Conservation (phyloP, 2,888 invertebrate species). For the Rhodophaea formosa region DNA sequence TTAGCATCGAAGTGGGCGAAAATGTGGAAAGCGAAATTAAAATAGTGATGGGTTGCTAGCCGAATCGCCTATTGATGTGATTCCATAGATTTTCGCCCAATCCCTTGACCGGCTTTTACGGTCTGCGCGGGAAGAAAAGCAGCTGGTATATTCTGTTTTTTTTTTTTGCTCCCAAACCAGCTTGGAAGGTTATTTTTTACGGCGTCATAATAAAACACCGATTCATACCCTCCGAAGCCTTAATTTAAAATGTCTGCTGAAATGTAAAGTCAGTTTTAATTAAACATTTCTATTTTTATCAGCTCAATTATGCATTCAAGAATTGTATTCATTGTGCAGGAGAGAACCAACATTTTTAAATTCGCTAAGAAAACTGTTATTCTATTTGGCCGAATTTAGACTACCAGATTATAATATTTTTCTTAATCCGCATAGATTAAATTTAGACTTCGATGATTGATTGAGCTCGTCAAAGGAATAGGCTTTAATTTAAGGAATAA, state of each 20-base stretch:
- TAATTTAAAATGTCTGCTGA: slow-evolving; percentile 42
- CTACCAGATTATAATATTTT: neutral
- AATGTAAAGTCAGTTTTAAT: slow-evolving; percentile 46
- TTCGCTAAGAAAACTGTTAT: neutral
- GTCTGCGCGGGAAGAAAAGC: no score
- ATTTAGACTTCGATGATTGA: no score
- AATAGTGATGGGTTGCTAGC: no score
- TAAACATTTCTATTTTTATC: slow-evolving; percentile 35
- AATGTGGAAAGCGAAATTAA: no score
- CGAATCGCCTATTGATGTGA: no score
- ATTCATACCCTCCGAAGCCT: slow-evolving; percentile 42
- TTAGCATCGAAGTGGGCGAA: no score
- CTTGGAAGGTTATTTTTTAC: slow-evolving; percentile 29
- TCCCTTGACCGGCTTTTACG: no score
- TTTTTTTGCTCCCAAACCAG: no score
- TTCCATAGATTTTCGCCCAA: no score
- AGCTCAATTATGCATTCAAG: slow-evolving; percentile 20
- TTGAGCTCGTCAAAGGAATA: no score
- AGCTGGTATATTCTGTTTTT: no score
- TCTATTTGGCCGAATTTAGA: neutral
- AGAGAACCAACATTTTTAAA: slow-evolving; percentile 23
- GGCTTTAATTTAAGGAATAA: no score
- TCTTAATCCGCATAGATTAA: neutral
- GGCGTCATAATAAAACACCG: slow-evolving; percentile 44
- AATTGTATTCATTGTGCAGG: slow-evolving; percentile 14